Percentiles rank a stretch among this genome's conserved stretches.
Evolutionary conservation across 2,113 vertebrate species (phyloP).

Genomic region (Hippocampus mohnikei): DNA sequence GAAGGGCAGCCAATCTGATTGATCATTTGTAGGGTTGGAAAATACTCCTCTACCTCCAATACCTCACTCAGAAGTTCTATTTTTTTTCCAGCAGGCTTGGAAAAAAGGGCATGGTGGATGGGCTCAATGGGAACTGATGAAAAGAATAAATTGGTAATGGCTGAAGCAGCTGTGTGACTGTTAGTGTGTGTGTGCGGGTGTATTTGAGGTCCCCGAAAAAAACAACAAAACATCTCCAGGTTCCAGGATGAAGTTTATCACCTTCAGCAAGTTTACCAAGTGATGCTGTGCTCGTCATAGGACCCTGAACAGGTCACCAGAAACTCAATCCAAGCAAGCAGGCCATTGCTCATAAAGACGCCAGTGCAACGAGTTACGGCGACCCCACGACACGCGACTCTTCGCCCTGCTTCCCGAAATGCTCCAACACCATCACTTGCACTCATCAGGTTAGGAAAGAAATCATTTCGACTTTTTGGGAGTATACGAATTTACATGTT

Average conservation of each 20-base stretch:
- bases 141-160: constrained; percentile 58
- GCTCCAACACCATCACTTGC: no score
- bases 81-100: no score
- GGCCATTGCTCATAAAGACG: constrained; percentile 67
- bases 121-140: no score
- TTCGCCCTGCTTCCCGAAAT: constrained; percentile 7
- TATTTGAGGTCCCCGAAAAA: not conserved
- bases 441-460: no score
- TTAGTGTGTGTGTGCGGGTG: not conserved
- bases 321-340: constrained; percentile 59
- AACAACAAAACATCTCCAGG: not conserved
- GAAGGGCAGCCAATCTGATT: not conserved
- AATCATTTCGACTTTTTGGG: no score
- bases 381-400: constrained; percentile 68
- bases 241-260: not conserved
- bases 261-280: not conserved
- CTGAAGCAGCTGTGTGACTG: constrained; percentile 57
- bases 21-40: not conserved
- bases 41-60: not conserved
- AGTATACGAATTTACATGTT: no score
- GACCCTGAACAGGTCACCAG: constrained; percentile 49
- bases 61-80: constrained; percentile 20
- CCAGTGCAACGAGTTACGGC: constrained; percentile 58
- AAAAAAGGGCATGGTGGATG: no score
- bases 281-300: not conserved